Conservation (phyloP, 2,113 vertebrate species). For the Columbina picui region DNA sequence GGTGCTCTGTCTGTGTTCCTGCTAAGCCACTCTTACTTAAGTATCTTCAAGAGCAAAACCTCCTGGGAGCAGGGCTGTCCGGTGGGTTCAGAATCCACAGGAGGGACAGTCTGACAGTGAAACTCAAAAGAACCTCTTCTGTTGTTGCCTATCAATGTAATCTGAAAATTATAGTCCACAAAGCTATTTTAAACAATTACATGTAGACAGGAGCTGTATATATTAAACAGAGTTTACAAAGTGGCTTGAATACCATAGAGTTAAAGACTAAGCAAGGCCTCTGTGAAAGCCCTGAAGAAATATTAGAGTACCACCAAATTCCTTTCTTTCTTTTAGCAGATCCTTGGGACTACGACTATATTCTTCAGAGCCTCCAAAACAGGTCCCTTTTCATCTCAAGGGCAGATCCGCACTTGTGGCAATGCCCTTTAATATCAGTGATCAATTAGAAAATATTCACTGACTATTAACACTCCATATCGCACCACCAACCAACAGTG, state of each 20-base stretch:
- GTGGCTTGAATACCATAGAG: neutral
- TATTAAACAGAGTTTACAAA: neutral
- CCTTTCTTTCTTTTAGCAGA: neutral
- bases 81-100: neutral
- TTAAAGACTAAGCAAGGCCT: neutral
- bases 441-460: neutral
- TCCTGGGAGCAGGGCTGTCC: neutral
- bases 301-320: neutral
- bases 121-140: neutral
- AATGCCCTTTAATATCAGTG: neutral
- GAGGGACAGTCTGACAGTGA: neutral
- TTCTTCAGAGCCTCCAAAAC: neutral
- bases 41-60: neutral
- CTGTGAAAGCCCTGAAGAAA: neutral
- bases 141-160: neutral
- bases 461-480: neutral
- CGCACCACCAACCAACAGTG: neutral
- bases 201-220: neutral
- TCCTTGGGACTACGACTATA: neutral
- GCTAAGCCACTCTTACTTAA: neutral
- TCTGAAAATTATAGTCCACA: neutral
- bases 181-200: neutral
- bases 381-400: neutral
- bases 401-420: rapidly evolving
- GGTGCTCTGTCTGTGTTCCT: neutral